Base-by-base conservation (phyloP, 2,888 invertebrate species). In the Malacosoma neustria region DNA sequence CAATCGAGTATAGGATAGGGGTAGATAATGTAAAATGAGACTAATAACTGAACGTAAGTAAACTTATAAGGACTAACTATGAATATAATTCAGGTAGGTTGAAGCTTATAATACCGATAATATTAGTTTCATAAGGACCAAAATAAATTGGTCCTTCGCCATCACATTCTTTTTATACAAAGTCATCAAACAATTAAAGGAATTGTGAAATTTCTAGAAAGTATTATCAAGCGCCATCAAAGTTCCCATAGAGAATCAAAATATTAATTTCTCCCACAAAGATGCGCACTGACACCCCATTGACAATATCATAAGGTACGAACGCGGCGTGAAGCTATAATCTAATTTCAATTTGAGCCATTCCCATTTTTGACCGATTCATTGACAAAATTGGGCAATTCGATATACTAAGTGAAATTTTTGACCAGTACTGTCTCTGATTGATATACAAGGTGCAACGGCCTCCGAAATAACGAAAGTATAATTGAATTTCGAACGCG, bases 321-420 rank as follows among this genome's bases (percentile, higher is more conserved):
- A 76, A 79, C 58, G 48, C 64, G 55, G 64, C 82, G 73, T 82
- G 84, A 81, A 79, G 65, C 61, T 48, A 62, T 84, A 84, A 85
- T 85, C 73, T 75, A 84, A 84, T 85, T 84, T 82, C 70, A 72
- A 80, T 72, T 73, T 70, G 67, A 64, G 71, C 65, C 62, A 66
- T 60, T 62, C 62, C 73, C 75, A 77, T 76, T 75, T 73, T 62
- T 51, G 61, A 54, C 55, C 57, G 58, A 60, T 70, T 71, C 73
- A 73, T 62, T 51, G 61, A 54, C 55, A 58, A 58, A 60, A 71
- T 71, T 74, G 58, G 70, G 45, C 66, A 64, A 74, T 81, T 77
- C 72, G 76, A 61, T 51, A 68, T 72, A 71, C 52, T 41, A 42
- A 68, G 70, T 72, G 70, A 71, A 68, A 69, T 68, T 65, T 63